These are phyloP conservation scores for Xyrauchen texanus DNA, from an alignment of 2,113 vertebrate genomes.

Conservation along the genomic window DNA sequence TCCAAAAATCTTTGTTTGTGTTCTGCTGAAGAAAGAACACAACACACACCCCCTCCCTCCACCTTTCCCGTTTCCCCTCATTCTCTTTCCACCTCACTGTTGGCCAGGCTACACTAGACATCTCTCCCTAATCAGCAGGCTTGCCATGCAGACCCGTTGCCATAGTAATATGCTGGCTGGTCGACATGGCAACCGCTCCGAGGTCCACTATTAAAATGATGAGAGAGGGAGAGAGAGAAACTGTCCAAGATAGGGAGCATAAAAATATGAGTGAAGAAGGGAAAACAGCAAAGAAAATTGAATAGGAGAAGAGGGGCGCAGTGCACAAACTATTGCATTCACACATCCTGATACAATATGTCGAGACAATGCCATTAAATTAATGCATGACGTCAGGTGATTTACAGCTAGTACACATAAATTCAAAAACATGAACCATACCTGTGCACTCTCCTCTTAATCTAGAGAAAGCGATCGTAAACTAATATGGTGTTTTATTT, in stretches of 20 bases:
- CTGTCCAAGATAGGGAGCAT: slow-evolving; percentile 44
- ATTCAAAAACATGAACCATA: slow-evolving; percentile 63
- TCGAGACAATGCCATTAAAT: slow-evolving; percentile 70
- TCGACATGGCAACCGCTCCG: slow-evolving; percentile 99
- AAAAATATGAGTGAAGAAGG: slow-evolving; percentile 55
- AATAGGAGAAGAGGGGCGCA: slow-evolving; percentile 40
- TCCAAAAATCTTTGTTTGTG: too few species aligned
- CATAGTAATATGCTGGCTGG: slow-evolving; percentile 95
- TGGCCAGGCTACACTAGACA: slow-evolving; percentile 80
- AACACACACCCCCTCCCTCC: slow-evolving; percentile 17
- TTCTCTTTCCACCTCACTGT: slow-evolving; percentile 55
- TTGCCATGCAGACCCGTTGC: slow-evolving; percentile 93
- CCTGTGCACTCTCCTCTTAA: slow-evolving; percentile 36
- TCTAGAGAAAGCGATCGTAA: slow-evolving; percentile 62
- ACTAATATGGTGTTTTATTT: slow-evolving; percentile 63
- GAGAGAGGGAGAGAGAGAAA: slow-evolving; percentile 72
- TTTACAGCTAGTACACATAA: slow-evolving; percentile 27
- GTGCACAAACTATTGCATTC: slow-evolving; percentile 49
- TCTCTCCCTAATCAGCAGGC: slow-evolving; percentile 85
- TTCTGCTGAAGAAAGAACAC: too few species aligned
- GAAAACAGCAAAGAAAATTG: slow-evolving; percentile 48
- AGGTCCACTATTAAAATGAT: slow-evolving; percentile 97
- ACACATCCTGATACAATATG: slow-evolving; percentile 61
- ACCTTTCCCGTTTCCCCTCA: slow-evolving; percentile 59
- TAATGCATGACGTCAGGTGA: slow-evolving; percentile 71